Percentiles rank a stretch among this genome's conserved stretches.
Evolutionary conservation across 2,888 invertebrate genomes (phyloP).

Genomic region (Conus canariensis): DNA sequence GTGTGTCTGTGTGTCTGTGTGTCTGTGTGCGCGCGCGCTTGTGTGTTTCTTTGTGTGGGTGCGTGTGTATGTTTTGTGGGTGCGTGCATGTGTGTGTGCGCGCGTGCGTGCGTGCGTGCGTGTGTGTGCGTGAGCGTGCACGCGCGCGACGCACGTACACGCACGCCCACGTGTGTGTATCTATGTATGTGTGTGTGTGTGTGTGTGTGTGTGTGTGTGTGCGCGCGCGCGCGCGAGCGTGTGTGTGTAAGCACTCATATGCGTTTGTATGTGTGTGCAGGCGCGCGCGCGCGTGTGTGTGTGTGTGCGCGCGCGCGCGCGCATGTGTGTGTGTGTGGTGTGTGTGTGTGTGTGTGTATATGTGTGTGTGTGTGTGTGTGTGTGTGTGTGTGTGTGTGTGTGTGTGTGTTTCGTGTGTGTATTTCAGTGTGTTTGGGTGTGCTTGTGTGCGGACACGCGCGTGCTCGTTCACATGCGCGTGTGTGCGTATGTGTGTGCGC

Average conservation of each 20-base stretch:
- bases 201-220: background rate
- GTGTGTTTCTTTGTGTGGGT: no score
- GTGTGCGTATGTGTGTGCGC: background rate
- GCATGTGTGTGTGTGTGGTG: background rate
- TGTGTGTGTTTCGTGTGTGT: no score
- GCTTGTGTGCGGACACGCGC: background rate
- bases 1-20: no score
- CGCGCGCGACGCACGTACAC: background rate
- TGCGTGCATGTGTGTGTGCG: background rate
- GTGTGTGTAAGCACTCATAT: background rate
- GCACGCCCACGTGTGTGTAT: background rate
- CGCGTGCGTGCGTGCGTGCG: background rate
- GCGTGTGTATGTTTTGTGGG: no score
- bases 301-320: background rate
- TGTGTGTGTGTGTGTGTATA: background rate
- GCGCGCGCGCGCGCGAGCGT: background rate
- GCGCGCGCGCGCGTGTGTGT: background rate
- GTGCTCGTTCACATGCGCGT: background rate
- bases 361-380: background rate
- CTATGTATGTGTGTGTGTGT: background rate
- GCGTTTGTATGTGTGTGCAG: background rate
- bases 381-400: no score
- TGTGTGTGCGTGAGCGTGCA: background rate
- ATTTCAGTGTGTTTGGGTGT: background rate
- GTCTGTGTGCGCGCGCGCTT: no score